A percentile compares a stretch with the other conserved stretches of the same genome.
phyloP scores from a whole-genome alignment of 2,797 vertebrate species.

The Lepilemur septentrionalis region DNA sequence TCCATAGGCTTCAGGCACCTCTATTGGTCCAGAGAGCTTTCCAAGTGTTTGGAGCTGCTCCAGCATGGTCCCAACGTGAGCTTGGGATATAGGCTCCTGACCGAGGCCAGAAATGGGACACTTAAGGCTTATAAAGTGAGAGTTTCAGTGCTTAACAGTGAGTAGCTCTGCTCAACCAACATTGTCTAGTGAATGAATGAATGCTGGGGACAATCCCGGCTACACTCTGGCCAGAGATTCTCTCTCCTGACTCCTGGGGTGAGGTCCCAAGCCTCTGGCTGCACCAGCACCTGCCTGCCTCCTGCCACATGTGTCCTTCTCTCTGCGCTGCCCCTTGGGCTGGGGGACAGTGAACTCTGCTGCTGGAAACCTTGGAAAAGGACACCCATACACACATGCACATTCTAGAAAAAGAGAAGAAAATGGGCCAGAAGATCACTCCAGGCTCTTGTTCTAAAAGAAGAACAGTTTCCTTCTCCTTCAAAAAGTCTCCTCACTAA shows the following conservation, averaged over 20 bases:
- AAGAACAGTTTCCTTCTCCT: not conserved
- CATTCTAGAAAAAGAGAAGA: not conserved
- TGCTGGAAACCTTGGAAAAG: not conserved
- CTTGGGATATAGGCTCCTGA: not conserved
- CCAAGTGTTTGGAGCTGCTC: not conserved
- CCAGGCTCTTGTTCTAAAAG: not conserved
- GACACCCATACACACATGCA: not conserved
- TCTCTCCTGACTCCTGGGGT: not conserved
- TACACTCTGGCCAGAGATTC: not conserved
- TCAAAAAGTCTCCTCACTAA: not conserved
- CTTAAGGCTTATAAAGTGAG: not conserved
- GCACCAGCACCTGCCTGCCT: rapidly evolving
- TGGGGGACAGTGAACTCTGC: not conserved
- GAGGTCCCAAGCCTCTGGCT: not conserved
- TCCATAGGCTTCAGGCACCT: not conserved
- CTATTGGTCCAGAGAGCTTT: not conserved
- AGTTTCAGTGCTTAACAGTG: not conserved
- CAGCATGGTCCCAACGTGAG: not conserved
- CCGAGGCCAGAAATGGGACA: not conserved
- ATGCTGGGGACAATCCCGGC: too few relatives aligned
- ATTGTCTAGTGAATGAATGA: not conserved
- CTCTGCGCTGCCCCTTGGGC: not conserved
- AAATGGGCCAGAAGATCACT: not conserved
- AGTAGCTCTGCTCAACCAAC: not conserved
- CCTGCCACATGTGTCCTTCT: not conserved